A percentile compares a stretch with the other conserved stretches of the same genome.
These are phyloP conservation scores for Drosophila teissieri DNA, from an alignment of 1,140 invertebrate species.

Conservation along the genomic window DNA sequence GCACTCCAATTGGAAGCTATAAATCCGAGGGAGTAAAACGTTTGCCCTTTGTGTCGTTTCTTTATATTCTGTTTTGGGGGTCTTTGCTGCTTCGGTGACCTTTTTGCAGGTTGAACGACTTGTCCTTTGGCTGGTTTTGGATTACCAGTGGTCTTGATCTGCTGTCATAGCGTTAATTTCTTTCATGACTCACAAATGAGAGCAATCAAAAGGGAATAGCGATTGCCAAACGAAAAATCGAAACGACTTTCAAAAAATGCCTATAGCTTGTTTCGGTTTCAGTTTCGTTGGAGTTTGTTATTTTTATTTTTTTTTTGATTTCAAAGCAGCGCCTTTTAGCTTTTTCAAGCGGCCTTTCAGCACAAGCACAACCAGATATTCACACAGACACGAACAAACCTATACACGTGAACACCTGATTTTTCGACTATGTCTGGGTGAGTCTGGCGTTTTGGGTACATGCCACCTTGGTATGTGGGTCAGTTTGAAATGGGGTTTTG, in stretches of 20 bases:
- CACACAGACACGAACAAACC: conserved; percentile 9
- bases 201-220: conserved; percentile 41
- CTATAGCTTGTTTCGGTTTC: conserved; percentile 63
- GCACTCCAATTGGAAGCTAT: conserved; percentile 69
- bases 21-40: conserved; percentile 33
- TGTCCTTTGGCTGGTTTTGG: conserved; percentile 33
- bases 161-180: conserved; percentile 45
- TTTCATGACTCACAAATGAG: conserved; percentile 53
- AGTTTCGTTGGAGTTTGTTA: conserved; percentile 36
- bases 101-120: conserved; percentile 74
- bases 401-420: conserved; percentile 56
- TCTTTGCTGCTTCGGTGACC: conserved; percentile 39
- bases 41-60: conserved; percentile 21
- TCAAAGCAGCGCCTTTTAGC: conserved; percentile 64
- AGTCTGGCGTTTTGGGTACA: conserved; percentile 55
- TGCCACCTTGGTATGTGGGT: conserved; percentile 79
- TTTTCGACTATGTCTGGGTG: conserved; percentile 25
- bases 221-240: conserved; percentile 26
- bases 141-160: conserved; percentile 36
- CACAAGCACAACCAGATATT: conserved; percentile 44
- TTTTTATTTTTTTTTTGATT: conserved; percentile 36
- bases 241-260: conserved; percentile 77
- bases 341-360: conserved; percentile 61
- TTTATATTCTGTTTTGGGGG: not conserved
- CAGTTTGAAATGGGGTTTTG: conserved; percentile 73